phyloP scores from a whole-genome alignment of 2,888 invertebrate genomes.

The Parasteatoda lunata region DNA sequence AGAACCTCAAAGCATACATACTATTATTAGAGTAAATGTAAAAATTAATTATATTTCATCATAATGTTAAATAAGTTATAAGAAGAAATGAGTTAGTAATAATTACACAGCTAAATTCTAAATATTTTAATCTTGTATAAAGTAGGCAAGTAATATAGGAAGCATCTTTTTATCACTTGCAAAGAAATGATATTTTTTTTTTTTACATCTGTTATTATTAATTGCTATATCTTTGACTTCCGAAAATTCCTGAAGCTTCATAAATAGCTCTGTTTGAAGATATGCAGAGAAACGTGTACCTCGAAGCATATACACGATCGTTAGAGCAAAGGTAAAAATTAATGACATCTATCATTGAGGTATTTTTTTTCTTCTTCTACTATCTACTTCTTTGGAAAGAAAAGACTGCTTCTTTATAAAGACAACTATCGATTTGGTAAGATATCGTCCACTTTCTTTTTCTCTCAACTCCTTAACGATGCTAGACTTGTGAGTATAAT shows the following conservation, averaged over 20 bases:
- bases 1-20: too few species aligned
- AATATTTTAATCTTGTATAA: too few species aligned
- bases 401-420: slow-evolving; percentile 33
- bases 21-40: slow-evolving; percentile 35
- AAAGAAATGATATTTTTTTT: too few species aligned
- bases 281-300: slow-evolving; percentile 21
- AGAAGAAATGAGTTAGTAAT: too few species aligned
- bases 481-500: slow-evolving; percentile 12
- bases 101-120: too few species aligned
- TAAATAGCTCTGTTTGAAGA: slow-evolving; percentile 39
- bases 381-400: slow-evolving; percentile 9
- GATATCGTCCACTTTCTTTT: slow-evolving; percentile 24
- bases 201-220: too few species aligned
- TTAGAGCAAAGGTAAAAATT: slow-evolving; percentile 42
- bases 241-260: background rate
- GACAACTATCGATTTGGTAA: slow-evolving; percentile 44
- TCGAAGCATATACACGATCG: slow-evolving; percentile 34
- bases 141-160: too few species aligned
- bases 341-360: slow-evolving; percentile 41
- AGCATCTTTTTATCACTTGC: too few species aligned
- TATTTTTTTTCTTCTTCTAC: slow-evolving; percentile 28
- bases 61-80: too few species aligned
- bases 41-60: slow-evolving; percentile 36
- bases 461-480: slow-evolving; percentile 18
- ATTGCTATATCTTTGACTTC: too few species aligned